Percentiles rank a stretch among this genome's conserved stretches.
Evolutionary conservation across 2,888 invertebrate genomes (phyloP).

Genomic region (Tiliacea aurago): DNA sequence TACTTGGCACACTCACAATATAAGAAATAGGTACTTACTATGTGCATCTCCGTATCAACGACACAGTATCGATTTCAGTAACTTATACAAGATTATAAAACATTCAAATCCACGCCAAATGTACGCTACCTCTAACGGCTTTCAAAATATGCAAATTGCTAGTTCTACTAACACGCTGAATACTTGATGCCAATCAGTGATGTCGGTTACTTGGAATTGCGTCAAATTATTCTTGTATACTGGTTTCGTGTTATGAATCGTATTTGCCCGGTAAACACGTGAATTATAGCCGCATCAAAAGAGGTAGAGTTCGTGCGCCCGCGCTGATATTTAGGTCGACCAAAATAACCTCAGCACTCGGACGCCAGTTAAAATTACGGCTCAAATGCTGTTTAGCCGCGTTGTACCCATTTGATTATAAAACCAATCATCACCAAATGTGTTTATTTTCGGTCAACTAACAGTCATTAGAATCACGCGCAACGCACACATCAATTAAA

Average conservation of each 20-base stretch:
- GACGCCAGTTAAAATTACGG: slow-evolving; percentile 73
- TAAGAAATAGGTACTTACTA: slow-evolving; percentile 26
- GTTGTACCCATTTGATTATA: slow-evolving; percentile 34
- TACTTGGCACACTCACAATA: slow-evolving; percentile 55
- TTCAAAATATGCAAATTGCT: slow-evolving; percentile 44
- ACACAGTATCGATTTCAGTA: slow-evolving; percentile 21
- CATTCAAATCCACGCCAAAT: slow-evolving; percentile 4
- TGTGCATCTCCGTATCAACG: slow-evolving; percentile 24
- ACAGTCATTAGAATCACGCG: slow-evolving; percentile 38
- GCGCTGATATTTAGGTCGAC: slow-evolving; percentile 89
- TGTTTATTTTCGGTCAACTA: slow-evolving; percentile 23
- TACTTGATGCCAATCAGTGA: slow-evolving; percentile 36
- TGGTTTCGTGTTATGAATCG: slow-evolving; percentile 61
- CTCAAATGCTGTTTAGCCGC: slow-evolving; percentile 56
- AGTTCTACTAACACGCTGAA: slow-evolving; percentile 35
- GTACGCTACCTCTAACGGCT: slow-evolving; percentile 17
- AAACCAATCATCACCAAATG: slow-evolving; percentile 24
- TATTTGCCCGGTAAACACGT: slow-evolving; percentile 68
- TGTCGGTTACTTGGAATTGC: slow-evolving; percentile 40
- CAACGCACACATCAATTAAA: slow-evolving; percentile 51
- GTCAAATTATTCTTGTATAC: slow-evolving; percentile 63
- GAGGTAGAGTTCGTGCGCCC: slow-evolving; percentile 73
- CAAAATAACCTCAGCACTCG: slow-evolving; percentile 84
- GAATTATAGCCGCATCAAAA: slow-evolving; percentile 71
- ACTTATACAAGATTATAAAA: slow-evolving; percentile 15